A percentile compares a stretch with the other conserved stretches of the same genome.
phyloP scores from a whole-genome alignment of 2,888 invertebrate genomes.

The Prenolepis imparis region DNA sequence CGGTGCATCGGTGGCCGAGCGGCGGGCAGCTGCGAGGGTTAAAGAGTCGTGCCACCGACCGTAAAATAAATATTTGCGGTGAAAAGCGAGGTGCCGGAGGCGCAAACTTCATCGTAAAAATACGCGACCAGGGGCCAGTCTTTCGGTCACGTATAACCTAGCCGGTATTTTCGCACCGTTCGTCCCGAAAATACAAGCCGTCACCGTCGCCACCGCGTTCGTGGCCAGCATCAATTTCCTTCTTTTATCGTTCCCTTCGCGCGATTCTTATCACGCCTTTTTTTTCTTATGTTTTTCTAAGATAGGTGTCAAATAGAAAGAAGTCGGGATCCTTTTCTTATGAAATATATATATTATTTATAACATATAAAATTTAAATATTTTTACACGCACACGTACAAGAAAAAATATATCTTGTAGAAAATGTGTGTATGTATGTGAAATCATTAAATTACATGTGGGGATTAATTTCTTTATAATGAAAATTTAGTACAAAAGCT shows the following conservation, averaged over 20 bases:
- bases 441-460: neutral
- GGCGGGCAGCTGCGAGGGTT: conserved; percentile 4
- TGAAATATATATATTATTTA: neutral
- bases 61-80: conserved; percentile 55
- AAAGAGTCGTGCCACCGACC: conserved; percentile 37
- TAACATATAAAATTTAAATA: neutral
- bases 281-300: conserved; percentile 11
- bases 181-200: conserved; percentile 31
- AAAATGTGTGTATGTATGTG: neutral
- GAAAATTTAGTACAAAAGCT: neutral
- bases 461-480: neutral
- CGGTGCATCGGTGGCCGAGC: neutral
- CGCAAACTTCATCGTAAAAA: conserved; percentile 45
- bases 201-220: neutral
- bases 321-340: neutral
- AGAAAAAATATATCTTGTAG: neutral
- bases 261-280: conserved; percentile 4
- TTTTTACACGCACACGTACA: neutral
- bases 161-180: conserved; percentile 39
- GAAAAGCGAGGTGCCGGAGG: conserved; percentile 48
- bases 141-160: conserved; percentile 50
- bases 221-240: conserved; percentile 23
- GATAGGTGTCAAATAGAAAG: neutral
- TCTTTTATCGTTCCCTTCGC: conserved; percentile 8
- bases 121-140: conserved; percentile 13